These are phyloP conservation scores for Dicrostonyx torquatus DNA, from an alignment of 2,797 vertebrate genomes.

Conservation along the genomic window DNA sequence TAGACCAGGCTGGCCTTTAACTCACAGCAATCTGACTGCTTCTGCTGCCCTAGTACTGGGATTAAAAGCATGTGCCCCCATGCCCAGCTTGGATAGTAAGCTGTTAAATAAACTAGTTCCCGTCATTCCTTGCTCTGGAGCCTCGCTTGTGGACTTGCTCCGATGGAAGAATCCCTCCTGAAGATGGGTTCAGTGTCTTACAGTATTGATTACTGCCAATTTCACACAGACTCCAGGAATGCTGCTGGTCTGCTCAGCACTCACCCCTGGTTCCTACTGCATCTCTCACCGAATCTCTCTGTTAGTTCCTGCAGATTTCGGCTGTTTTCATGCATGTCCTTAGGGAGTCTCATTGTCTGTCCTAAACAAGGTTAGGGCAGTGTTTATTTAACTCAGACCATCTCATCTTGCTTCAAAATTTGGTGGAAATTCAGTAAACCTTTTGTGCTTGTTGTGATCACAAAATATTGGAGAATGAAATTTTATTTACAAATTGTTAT, in stretches of 20 bases:
- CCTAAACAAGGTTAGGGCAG: background rate
- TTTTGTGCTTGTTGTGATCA: background rate
- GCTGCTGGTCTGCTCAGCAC: background rate
- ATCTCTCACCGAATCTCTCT: background rate
- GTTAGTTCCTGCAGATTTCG: background rate
- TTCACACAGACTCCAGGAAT: background rate
- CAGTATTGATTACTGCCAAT: background rate
- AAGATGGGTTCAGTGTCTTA: background rate
- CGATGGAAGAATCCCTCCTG: background rate
- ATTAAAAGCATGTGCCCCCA: background rate
- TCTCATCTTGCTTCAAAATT: background rate
- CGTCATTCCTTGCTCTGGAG: background rate
- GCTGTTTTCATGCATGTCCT: background rate
- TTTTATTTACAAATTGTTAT: constrained; percentile 1
- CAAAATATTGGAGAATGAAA: background rate
- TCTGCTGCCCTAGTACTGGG: background rate
- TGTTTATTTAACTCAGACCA: background rate
- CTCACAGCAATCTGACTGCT: background rate
- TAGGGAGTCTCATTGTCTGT: background rate
- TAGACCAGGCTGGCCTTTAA: background rate
- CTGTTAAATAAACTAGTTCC: constrained; percentile 1
- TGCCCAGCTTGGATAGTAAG: background rate
- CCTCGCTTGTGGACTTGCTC: background rate
- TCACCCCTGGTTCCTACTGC: background rate
- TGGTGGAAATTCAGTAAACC: constrained; percentile 37